Conservation (phyloP, 1,140 invertebrate genomes). For the Polyergus mexicanus region DNA sequence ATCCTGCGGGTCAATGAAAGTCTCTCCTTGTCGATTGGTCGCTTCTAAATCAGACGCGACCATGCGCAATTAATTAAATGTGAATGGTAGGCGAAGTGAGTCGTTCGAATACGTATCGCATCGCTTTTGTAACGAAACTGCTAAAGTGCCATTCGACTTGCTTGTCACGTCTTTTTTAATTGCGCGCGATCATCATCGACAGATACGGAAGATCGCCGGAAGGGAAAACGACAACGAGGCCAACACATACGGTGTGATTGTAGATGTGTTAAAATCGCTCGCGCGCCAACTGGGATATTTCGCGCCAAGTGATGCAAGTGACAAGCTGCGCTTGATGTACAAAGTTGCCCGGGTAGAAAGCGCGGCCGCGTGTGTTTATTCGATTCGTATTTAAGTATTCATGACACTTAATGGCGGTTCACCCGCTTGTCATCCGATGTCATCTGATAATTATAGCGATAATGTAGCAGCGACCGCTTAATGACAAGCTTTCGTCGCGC, state of each 20-base stretch:
- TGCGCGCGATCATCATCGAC: constrained; percentile 64
- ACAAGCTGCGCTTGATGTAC: neutral
- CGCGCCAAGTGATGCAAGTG: constrained; percentile 15
- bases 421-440: constrained; percentile 23
- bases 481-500: constrained; percentile 28
- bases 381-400: constrained; percentile 31
- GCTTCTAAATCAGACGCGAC: neutral
- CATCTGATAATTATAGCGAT: neutral
- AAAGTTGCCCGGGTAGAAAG: neutral
- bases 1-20: neutral
- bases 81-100: constrained; percentile 60
- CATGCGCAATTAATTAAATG: constrained; percentile 41
- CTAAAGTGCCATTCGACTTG: constrained; percentile 68
- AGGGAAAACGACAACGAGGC: constrained; percentile 38
- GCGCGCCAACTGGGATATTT: constrained; percentile 22
- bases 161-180: constrained; percentile 71
- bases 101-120: constrained; percentile 65
- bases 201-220: constrained; percentile 48
- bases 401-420: constrained; percentile 20
- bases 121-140: constrained; percentile 54
- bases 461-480: constrained; percentile 23
- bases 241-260: neutral
- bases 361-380: neutral
- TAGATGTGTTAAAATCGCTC: constrained; percentile 67
- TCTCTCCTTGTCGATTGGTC: constrained; percentile 8